A percentile compares a stretch with the other conserved stretches of the same genome.
These are phyloP conservation scores for Drosophila recens DNA, from an alignment of 2,888 invertebrate genomes.

Conservation along the genomic window DNA sequence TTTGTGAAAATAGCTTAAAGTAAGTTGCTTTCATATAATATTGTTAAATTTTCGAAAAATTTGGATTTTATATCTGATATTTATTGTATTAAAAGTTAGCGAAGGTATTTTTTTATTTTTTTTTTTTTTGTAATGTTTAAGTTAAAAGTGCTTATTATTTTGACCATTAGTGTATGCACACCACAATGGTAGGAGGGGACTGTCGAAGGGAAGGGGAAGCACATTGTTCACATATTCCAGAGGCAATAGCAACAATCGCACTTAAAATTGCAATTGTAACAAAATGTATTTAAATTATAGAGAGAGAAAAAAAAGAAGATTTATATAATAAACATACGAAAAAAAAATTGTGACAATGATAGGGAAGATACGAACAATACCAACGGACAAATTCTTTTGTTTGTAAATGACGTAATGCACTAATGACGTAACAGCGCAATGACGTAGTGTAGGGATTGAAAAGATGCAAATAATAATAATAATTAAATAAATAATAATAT, in stretches of 20 bases:
- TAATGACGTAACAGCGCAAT: not conserved
- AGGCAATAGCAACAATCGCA: conserved; percentile 26
- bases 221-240: conserved; percentile 59
- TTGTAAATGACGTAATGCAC: not conserved
- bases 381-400: not conserved
- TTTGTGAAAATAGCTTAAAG: too few relatives aligned
- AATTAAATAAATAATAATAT: too few relatives aligned
- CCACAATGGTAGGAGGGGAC: not conserved
- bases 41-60: too few relatives aligned
- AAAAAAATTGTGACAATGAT: not conserved
- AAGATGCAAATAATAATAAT: not conserved
- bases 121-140: too few relatives aligned
- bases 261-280: conserved; percentile 26
- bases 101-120: too few relatives aligned
- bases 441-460: not conserved
- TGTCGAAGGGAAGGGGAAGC: not conserved
- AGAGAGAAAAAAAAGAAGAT: conserved; percentile 1
- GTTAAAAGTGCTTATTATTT: not conserved
- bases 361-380: not conserved
- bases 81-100: too few relatives aligned
- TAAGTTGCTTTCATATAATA: too few relatives aligned
- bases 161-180: not conserved
- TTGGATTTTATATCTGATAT: too few relatives aligned
- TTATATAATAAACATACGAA: not conserved
- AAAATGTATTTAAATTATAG: conserved; percentile 31